phyloP scores from a whole-genome alignment of 2,888 invertebrate genomes.

The Macaria notata region DNA sequence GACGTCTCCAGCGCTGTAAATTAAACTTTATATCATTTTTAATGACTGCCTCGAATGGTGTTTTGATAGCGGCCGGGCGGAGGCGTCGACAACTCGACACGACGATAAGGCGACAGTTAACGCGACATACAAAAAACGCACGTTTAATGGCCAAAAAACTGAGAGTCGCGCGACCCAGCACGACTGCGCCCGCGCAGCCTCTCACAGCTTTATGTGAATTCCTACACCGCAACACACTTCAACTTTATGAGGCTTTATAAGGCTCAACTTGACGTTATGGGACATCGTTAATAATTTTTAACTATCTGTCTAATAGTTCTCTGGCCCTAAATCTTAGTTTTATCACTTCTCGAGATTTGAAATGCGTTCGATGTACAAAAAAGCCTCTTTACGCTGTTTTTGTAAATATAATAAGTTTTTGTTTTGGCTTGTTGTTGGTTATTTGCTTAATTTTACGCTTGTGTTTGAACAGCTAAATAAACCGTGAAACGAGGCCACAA shows the following conservation, averaged over 20 bases:
- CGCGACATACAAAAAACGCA: constrained; percentile 71
- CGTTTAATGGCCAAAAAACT: constrained; percentile 72
- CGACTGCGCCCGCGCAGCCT: constrained; percentile 23
- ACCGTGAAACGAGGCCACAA: constrained; percentile 78
- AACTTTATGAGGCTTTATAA: constrained; percentile 69
- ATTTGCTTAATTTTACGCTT: constrained; percentile 65
- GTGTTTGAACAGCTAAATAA: constrained; percentile 73
- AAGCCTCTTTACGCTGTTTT: constrained; percentile 25
- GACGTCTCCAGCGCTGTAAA: constrained; percentile 69
- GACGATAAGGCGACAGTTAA: constrained; percentile 77
- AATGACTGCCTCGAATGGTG: constrained; percentile 77
- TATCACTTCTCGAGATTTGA: constrained; percentile 35
- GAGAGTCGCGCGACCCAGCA: constrained; percentile 42
- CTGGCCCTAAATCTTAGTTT: constrained; percentile 46
- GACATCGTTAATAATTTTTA: constrained; percentile 65
- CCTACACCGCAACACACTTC: constrained; percentile 68
- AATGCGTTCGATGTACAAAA: constrained; percentile 23
- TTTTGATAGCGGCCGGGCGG: constrained; percentile 80
- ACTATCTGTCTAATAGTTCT: constrained; percentile 55
- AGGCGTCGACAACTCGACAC: constrained; percentile 82
- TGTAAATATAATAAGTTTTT: constrained; percentile 39
- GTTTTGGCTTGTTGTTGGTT: constrained; percentile 50
- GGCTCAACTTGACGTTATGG: constrained; percentile 59
- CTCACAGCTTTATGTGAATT: constrained; percentile 67
- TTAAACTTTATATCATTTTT: constrained; percentile 82